Evolutionary conservation across 2,888 invertebrate species (phyloP).

Genomic region (Hoplodrina ambigua): DNA sequence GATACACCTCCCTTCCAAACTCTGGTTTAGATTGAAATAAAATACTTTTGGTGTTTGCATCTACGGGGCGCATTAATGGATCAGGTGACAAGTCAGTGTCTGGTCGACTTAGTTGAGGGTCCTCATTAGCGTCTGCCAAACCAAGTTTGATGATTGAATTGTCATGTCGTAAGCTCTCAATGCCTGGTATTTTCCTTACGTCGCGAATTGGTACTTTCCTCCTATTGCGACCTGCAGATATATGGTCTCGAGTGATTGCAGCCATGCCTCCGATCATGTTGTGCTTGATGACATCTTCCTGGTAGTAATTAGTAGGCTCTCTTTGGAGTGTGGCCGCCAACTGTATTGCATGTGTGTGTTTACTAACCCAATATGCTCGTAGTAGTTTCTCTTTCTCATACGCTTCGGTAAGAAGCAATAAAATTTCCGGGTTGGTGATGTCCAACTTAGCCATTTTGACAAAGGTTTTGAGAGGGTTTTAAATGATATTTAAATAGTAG

Average conservation of each 20-base stretch:
- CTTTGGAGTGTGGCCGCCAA: conserved; percentile 73
- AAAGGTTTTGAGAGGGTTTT: no score
- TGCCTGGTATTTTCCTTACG: conserved; percentile 68
- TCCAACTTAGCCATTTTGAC: conserved; percentile 50
- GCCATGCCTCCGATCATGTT: conserved; percentile 73
- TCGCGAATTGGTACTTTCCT: conserved; percentile 70
- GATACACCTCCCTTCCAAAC: conserved; percentile 70
- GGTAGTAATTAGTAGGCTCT: conserved; percentile 74
- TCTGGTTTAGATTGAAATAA: conserved; percentile 72
- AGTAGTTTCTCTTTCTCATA: conserved; percentile 75
- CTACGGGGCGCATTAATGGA: conserved; percentile 76
- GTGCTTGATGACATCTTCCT: conserved; percentile 72
- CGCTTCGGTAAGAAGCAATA: conserved; percentile 74
- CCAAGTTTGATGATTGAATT: conserved; percentile 73
- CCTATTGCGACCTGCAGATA: conserved; percentile 67
- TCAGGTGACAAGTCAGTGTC: conserved; percentile 68
- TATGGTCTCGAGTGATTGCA: conserved; percentile 72
- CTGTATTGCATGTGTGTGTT: conserved; percentile 67
- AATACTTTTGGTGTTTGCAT: conserved; percentile 64
- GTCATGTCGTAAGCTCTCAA: conserved; percentile 67
- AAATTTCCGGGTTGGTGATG: conserved; percentile 74
- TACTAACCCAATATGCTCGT: conserved; percentile 74
- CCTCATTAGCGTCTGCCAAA: conserved; percentile 71
- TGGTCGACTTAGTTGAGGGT: conserved; percentile 70
- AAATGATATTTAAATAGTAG: no score